Evolutionary conservation across 2,113 vertebrate genomes (phyloP).

Genomic region (Ailurus styani): DNA sequence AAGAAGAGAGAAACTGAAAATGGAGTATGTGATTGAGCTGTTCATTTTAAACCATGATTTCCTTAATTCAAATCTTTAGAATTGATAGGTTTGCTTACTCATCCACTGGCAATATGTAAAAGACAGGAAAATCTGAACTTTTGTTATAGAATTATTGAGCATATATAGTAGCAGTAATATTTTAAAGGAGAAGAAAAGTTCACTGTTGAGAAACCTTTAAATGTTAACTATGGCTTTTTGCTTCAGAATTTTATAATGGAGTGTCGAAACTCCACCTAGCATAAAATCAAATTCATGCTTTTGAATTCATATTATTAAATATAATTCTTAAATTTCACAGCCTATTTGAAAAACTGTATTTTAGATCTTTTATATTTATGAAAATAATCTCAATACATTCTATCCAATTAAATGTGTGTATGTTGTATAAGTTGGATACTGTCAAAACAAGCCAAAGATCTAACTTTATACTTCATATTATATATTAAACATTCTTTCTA

Average conservation of each 20-base stretch:
- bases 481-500: background rate
- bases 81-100: background rate
- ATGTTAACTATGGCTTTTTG: background rate
- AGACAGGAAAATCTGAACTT: background rate
- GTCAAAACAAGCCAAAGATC: background rate
- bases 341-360: background rate
- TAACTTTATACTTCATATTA: background rate
- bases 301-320: background rate
- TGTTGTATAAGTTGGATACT: background rate
- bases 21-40: conserved; percentile 62
- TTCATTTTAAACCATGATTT: conserved; percentile 63
- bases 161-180: background rate
- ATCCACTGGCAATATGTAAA: background rate
- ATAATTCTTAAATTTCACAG: background rate
- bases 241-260: background rate
- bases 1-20: conserved; percentile 68
- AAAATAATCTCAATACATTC: background rate
- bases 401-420: background rate
- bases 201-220: background rate
- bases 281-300: background rate
- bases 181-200: background rate
- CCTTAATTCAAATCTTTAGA: conserved; percentile 37
- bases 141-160: conserved; percentile 21
- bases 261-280: background rate
- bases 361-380: background rate